Evolutionary conservation across 1,140 invertebrate species (phyloP).

Genomic region (Drosophila bocki): DNA sequence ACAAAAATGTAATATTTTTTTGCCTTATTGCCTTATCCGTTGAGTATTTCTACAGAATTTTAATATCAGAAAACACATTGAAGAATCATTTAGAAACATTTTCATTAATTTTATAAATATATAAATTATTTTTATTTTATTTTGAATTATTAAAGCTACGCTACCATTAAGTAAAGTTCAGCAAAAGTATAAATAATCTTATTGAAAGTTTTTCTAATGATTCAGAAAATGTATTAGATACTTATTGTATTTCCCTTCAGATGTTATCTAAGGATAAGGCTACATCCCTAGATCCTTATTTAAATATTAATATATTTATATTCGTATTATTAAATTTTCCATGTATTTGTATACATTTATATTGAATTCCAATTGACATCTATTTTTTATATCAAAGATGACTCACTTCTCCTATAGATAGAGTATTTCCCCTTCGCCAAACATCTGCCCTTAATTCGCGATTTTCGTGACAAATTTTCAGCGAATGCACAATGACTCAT

Average conservation of each 20-base stretch:
- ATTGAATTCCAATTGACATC: background rate
- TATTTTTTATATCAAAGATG: background rate
- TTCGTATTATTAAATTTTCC: background rate
- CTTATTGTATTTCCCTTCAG: too few relatives aligned
- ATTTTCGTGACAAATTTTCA: slow-evolving; percentile 36
- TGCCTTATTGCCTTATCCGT: slow-evolving; percentile 11
- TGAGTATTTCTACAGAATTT: background rate
- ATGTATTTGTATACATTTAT: background rate
- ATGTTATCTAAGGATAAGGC: too few relatives aligned
- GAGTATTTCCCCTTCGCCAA: slow-evolving; percentile 11
- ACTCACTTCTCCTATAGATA: slow-evolving; percentile 18
- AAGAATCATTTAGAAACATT: background rate
- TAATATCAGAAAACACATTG: background rate
- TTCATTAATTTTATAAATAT: background rate
- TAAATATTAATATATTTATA: too few relatives aligned
- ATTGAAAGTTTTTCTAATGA: background rate
- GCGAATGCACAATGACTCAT: slow-evolving; percentile 32
- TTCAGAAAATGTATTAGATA: background rate
- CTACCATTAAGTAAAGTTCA: background rate
- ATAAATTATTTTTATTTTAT: background rate
- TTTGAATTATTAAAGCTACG: background rate
- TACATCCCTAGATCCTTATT: too few relatives aligned
- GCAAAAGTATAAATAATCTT: background rate
- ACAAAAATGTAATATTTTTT: slow-evolving; percentile 23
- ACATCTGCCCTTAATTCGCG: slow-evolving; percentile 9